Conservation (phyloP, 2,888 invertebrate species). For the Cacoxenus indagator region DNA sequence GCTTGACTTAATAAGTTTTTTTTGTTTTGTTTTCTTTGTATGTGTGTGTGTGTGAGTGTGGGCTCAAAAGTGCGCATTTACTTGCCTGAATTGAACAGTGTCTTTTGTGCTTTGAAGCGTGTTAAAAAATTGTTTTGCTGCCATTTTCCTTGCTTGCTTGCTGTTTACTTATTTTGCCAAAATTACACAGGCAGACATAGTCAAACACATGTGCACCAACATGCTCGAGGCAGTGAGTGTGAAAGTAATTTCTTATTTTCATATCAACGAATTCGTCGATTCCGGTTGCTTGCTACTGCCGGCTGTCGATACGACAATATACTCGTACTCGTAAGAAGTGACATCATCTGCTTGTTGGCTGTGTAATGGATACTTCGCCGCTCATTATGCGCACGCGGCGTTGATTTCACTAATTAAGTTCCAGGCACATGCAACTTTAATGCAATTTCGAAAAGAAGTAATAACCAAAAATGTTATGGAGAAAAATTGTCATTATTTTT, state of each 20-base stretch:
- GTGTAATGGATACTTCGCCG: not conserved
- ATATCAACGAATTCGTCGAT: slow-evolving; percentile 25
- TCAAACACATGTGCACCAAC: slow-evolving; percentile 27
- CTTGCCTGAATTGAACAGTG: slow-evolving; percentile 51
- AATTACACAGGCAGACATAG: not conserved
- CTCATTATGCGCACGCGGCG: not conserved
- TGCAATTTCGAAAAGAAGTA: not conserved
- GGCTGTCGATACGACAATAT: too few relatives aligned
- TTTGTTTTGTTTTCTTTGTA: not conserved
- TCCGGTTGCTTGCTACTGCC: too few relatives aligned
- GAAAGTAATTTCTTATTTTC: slow-evolving; percentile 60
- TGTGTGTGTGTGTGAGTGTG: not conserved
- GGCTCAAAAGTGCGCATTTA: slow-evolving; percentile 37
- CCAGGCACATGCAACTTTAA: not conserved
- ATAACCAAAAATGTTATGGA: not conserved
- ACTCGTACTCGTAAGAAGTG: too few relatives aligned
- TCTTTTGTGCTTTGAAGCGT: slow-evolving; percentile 40
- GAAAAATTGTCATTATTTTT: not conserved
- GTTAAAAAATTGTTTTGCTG: slow-evolving; percentile 51
- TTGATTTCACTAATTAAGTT: not conserved
- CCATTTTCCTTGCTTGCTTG: slow-evolving; percentile 5
- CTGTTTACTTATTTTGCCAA: slow-evolving; percentile 10
- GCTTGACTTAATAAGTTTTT: too few relatives aligned
- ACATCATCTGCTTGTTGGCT: too few relatives aligned
- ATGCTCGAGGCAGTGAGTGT: slow-evolving; percentile 36